Evolutionary conservation across 2,113 vertebrate genomes (phyloP), one percentile per base, ranked within the genome.

Genomic region (Leucopternis melanops): DNA sequence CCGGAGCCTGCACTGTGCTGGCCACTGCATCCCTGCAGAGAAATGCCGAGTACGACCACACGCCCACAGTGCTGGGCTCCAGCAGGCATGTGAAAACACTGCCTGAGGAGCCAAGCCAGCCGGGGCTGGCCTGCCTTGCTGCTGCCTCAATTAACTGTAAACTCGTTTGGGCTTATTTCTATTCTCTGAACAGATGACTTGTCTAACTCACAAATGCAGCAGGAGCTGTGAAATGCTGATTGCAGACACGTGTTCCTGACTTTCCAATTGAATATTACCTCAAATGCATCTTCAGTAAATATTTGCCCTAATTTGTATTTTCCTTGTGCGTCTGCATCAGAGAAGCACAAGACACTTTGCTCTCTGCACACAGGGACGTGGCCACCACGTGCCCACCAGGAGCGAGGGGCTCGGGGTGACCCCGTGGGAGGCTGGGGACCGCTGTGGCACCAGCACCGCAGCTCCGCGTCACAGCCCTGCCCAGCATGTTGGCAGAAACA

Each of bases 1-100:
- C 61, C 8, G 1, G 26, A 44, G 38, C 61, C 25, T 5, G 1
- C 27, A 2, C 77, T 8, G 21, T 12, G 52, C 38, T 10, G 61
- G 17, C 36, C 14, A 4, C 45, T 10, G 34, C 20, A 5, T 7
- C 52, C 40, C 42, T 6, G 3, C 16, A 13, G 63, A 16, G 27
- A 20, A 47, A 32, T 1, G 16, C 34, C 0, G 13, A 4, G 50
- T 15, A 15, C 0, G 3, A 13, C 55, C 6, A 13, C 32, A 12
- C 6, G 6, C 32, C 5, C 5, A 3, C 36, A 12, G 70, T 5
- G 54, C 42, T 8, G 34, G 36, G 47, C 29, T 52, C 58, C 58
- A 7, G 17, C 8, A 16, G 26, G 52, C 52, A 54, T 5, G 23
- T 2, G 8, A 9, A 20, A 20, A 15, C 16, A 2, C 44, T 8